Evolutionary conservation across 2,797 vertebrate genomes (phyloP).

Genomic region (Eremophila alpestris): DNA sequence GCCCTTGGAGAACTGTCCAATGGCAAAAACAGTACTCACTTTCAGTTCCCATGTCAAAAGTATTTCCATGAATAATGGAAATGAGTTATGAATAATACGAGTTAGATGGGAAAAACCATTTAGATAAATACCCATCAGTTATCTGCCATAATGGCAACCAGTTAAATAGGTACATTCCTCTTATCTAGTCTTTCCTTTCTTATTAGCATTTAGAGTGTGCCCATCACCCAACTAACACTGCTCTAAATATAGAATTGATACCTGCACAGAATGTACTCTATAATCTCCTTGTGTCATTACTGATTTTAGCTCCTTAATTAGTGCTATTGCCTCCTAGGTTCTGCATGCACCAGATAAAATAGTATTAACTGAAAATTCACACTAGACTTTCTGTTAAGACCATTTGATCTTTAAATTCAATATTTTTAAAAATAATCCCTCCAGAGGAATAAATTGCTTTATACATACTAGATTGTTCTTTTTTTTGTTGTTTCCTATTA

Average conservation of each 20-base stretch:
- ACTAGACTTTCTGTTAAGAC: neutral
- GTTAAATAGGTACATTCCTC: neutral
- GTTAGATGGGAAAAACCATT: neutral
- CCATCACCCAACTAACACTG: slow-evolving; percentile 1
- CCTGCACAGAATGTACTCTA: slow-evolving; percentile 45
- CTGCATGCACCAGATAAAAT: slow-evolving; percentile 14
- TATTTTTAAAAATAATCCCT: neutral
- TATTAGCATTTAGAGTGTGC: slow-evolving; percentile 16
- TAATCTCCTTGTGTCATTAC: slow-evolving; percentile 30
- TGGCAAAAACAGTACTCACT: neutral
- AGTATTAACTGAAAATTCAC: slow-evolving; percentile 19
- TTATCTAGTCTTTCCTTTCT: slow-evolving; percentile 21
- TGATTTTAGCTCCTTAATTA: slow-evolving; percentile 59
- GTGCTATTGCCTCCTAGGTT: slow-evolving; percentile 2
- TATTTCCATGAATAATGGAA: neutral
- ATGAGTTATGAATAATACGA: neutral
- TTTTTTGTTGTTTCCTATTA: neutral
- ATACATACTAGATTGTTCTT: neutral
- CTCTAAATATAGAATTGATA: slow-evolving; percentile 58
- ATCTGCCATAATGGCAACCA: neutral
- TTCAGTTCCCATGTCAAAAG: neutral
- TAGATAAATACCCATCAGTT: neutral
- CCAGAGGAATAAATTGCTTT: neutral
- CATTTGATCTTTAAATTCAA: neutral
- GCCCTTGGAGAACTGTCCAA: neutral